Evolutionary conservation across 2,888 invertebrate genomes (phyloP), one percentile per base, ranked within the genome.

Genomic region (Frankliniella fusca): DNA sequence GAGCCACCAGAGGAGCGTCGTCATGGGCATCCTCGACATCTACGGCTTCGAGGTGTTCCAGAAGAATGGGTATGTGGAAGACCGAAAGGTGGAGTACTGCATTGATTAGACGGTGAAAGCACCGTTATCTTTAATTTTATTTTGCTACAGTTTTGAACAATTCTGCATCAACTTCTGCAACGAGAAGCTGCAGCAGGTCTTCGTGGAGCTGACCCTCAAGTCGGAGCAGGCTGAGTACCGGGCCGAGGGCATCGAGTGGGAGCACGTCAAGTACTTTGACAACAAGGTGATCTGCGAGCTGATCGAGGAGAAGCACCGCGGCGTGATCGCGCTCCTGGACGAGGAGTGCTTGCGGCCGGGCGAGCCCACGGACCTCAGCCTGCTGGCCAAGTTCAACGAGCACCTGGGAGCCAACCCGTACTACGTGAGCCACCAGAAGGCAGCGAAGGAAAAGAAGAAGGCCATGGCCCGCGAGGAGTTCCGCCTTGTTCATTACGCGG

Each of bases 101-200:
- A 38, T 38, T 38, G 38, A 3, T n/a, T n/a, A n/a, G n/a, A 15
- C 48, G 49, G 27, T 48, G 7, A 38, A 23, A 80, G 27, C 48
- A 49, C 65, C 48, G 48, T 1, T 15, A 38, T 38, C 38, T 38
- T 38, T 2, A 38, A 15, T 10, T 15, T 79, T 28, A 65, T 81
- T 88, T 87, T 83, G 87, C 88, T 88, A 83, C 86, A 94, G 94
- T 86, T 95, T 95, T 88, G 94, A 95, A 88, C 97, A 97, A 88
- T 95, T 97, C 88, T 97, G 97, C 89, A 97, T 97, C 84, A 97
- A 97, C 89, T 97, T 95, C 90, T 97, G 97, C 88, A 97, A 97
- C 87, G 97, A 97, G 89, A 97, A 97, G 88, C 90, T 97, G 83
- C 97, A 97, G 87, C 97, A 97, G 88, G 89, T 97, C 83, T 97